phyloP scores from a whole-genome alignment of 2,113 vertebrate species.

The Oryzias celebensis region DNA sequence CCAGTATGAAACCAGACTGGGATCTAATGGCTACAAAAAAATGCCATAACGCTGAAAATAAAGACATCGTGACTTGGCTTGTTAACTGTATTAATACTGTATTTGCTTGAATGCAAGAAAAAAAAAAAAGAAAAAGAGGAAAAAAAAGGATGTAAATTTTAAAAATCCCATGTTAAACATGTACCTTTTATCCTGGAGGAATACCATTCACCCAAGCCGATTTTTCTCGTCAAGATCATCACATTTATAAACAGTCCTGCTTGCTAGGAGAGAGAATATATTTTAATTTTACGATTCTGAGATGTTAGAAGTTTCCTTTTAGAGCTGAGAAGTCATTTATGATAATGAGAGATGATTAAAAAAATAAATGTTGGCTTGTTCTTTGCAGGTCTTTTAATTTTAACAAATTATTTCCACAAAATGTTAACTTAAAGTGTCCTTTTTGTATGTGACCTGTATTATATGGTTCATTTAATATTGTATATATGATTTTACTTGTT shows the following conservation, averaged over 20 bases:
- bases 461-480: constrained; percentile 96
- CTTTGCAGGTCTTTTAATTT: constrained; percentile 75
- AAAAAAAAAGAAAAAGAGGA: constrained; percentile 57
- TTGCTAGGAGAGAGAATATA: constrained; percentile 66
- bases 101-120: constrained; percentile 74
- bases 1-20: constrained; percentile 44
- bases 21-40: constrained; percentile 49
- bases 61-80: constrained; percentile 70
- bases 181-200: constrained; percentile 74
- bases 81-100: constrained; percentile 75
- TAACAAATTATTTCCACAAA: constrained; percentile 79
- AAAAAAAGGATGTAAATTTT: constrained; percentile 72
- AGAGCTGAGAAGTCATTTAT: constrained; percentile 78
- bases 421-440: constrained; percentile 92
- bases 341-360: constrained; percentile 47
- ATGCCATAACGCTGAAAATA: constrained; percentile 63
- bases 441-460: constrained; percentile 92
- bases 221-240: constrained; percentile 52
- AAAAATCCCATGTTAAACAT: constrained; percentile 76
- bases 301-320: constrained; percentile 70
- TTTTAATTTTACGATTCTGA: constrained; percentile 58
- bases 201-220: constrained; percentile 66
- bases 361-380: constrained; percentile 82
- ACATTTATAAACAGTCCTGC: constrained; percentile 60
- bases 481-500: constrained; percentile 98